Base-by-base conservation (phyloP, 2,113 vertebrate genomes). In the Antigone vipio region DNA sequence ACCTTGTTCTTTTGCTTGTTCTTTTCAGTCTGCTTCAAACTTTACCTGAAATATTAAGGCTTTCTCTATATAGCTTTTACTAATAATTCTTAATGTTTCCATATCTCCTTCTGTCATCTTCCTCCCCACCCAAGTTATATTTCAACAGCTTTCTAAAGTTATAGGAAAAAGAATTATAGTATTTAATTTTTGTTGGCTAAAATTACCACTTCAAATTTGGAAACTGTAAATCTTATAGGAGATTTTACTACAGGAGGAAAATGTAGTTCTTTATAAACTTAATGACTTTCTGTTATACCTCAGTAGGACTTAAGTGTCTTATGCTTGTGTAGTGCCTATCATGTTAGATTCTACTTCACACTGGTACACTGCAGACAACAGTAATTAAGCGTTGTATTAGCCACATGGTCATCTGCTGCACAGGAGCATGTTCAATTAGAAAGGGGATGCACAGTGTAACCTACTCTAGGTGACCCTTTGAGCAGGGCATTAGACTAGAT, bases 401-500 rank as follows among this genome's bases (percentile, higher is more conserved):
- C 14, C 9, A 9, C 1, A 1, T 78, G n/a, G 12, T 40, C 2
- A 0, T 42, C 45, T 60, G 45, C 24, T 69, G 20, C 21, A 38
- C 24, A 67, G 12, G 19, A 68, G 8, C 11, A 8, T 30, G 19
- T 44, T 79, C 10, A 55, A 9, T 52, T 50, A 35, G 12, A 50
- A 50, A 19, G 34, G 5, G 20, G 23, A 26, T n/a, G 24, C 11
- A 35, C 4, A 12, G 9, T 59, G 22, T 67, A 45, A 50, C 29
- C 26, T 42, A 10, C 8, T 60, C 9, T 35, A 49, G 45, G 22
- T 42, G 45, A 40, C n/a, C 15, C 29, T 71, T 22, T 35, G 40
- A 60, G n/a, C 12, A 44, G 9, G 15, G 5, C 1, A 5, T 22
- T 74, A 20, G 35, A 12, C 32, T 55, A 50, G 5, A 6, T 38